Evolutionary conservation across 2,888 invertebrate genomes (phyloP).

Genomic region (Prenolepis imparis): DNA sequence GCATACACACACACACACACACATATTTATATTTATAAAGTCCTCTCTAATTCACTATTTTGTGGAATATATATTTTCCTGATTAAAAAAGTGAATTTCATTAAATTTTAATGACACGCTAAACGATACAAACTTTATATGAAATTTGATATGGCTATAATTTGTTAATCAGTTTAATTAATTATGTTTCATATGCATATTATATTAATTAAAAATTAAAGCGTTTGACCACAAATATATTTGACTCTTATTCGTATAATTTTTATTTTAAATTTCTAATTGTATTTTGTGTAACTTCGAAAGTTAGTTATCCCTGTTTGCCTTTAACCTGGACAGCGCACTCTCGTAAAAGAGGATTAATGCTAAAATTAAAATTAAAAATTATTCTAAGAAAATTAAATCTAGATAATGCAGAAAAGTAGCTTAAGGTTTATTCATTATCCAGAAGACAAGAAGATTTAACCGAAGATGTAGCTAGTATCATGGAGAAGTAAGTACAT

Average conservation of each 20-base stretch:
- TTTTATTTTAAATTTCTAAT: neutral
- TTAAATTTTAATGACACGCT: neutral
- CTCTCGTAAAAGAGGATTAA: neutral
- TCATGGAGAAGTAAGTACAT: neutral
- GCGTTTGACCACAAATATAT: neutral
- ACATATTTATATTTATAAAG: neutral
- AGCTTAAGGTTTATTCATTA: neutral
- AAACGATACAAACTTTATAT: neutral
- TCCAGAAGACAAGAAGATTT: neutral
- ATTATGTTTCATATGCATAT: neutral
- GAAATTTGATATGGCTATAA: neutral
- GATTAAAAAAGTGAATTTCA: neutral
- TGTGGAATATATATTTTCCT: neutral
- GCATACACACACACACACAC: too few species aligned
- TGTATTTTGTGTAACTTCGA: neutral
- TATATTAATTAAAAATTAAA: slow-evolving; percentile 10
- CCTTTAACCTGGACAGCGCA: neutral
- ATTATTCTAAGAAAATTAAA: neutral
- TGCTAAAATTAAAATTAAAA: neutral
- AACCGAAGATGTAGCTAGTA: neutral
- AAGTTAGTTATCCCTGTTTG: neutral
- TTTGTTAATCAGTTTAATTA: neutral
- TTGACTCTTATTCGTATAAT: neutral
- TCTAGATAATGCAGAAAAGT: neutral
- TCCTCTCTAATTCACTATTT: neutral